Percentiles rank a stretch among this genome's conserved stretches.
phyloP scores from a whole-genome alignment of 2,797 vertebrate species.

The Lithobates pipiens region DNA sequence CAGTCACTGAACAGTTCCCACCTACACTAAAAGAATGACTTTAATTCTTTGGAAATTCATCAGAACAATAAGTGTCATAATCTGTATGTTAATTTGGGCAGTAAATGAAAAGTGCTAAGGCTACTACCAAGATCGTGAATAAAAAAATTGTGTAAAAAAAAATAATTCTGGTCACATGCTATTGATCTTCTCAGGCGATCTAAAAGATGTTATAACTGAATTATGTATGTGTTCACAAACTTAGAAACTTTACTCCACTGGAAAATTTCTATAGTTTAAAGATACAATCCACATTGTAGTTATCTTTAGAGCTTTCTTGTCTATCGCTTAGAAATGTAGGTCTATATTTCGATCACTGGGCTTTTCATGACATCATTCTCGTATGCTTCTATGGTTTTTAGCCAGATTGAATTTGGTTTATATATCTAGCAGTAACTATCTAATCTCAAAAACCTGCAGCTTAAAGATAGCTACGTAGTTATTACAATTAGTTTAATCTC shows the following conservation, averaged over 20 bases:
- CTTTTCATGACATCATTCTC: background rate
- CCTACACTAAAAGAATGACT: slow-evolving; percentile 7
- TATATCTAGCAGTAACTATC: background rate
- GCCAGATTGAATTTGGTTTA: background rate
- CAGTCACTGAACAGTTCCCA: background rate
- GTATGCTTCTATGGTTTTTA: background rate
- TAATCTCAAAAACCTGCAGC: no score
- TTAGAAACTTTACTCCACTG: no score
- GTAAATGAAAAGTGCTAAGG: no score
- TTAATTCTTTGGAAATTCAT: background rate
- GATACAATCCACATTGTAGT: no score
- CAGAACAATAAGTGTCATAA: slow-evolving; percentile 7
- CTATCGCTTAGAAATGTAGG: no score
- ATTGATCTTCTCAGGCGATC: background rate
- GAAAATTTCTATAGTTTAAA: no score
- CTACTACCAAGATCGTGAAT: background rate
- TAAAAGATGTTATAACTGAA: background rate
- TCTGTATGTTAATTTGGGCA: background rate
- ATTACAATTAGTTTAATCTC: background rate
- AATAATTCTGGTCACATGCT: background rate
- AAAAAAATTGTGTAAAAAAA: no score
- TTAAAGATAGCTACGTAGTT: background rate
- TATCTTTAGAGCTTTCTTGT: no score
- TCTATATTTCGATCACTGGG: background rate
- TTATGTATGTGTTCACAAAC: no score